Conservation (phyloP, 2,888 invertebrate species). For the Nemotelus nigrinus region DNA sequence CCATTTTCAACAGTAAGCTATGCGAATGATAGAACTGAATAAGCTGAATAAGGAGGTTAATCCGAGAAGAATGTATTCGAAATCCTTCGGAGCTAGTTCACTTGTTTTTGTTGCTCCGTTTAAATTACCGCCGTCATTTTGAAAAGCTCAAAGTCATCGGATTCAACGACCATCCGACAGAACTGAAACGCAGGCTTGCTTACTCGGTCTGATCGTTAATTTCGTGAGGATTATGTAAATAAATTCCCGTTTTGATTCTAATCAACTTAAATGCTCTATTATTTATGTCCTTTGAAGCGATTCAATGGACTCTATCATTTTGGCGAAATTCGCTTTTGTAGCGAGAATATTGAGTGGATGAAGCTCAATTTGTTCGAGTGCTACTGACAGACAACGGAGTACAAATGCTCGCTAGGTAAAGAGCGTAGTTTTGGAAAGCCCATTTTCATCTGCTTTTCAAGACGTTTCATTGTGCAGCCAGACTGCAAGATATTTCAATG, state of each 20-base stretch:
- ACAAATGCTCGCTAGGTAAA: too few relatives aligned
- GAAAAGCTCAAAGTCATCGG: constrained; percentile 27
- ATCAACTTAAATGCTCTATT: constrained; percentile 53
- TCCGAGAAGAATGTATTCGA: constrained; percentile 8
- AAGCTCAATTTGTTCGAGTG: not conserved
- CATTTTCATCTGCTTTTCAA: too few relatives aligned
- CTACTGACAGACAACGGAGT: too few relatives aligned
- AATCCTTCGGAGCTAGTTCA: constrained; percentile 18
- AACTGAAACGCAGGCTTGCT: constrained; percentile 13
- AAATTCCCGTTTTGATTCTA: constrained; percentile 53
- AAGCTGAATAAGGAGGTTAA: constrained; percentile 28
- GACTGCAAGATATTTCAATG: too few relatives aligned
- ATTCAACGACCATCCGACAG: not conserved
- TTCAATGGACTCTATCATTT: constrained; percentile 35
- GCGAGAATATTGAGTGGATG: not conserved
- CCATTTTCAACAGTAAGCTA: not conserved
- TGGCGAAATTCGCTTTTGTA: constrained; percentile 33
- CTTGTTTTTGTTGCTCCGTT: constrained; percentile 17
- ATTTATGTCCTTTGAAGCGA: constrained; percentile 49
- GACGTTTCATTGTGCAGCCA: too few relatives aligned
- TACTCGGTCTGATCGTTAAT: constrained; percentile 48
- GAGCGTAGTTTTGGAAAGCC: too few relatives aligned
- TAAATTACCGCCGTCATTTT: constrained; percentile 23
- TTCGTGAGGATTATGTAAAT: constrained; percentile 52
- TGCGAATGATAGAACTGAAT: constrained; percentile 16